phyloP scores from a whole-genome alignment of 2,113 vertebrate species.

The Pavo muticus region DNA sequence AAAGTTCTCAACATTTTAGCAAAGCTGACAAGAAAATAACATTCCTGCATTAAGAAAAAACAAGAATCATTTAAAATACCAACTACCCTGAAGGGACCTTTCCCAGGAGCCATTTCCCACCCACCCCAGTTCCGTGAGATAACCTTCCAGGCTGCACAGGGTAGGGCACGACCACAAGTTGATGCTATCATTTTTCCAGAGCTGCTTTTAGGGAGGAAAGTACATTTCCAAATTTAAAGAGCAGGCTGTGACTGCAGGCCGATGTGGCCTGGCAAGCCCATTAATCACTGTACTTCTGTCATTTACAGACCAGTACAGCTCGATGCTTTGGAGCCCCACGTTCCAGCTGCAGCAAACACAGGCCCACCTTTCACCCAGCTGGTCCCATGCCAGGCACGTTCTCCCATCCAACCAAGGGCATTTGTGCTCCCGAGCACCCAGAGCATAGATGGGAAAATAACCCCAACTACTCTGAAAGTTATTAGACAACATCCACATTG shows the following conservation, averaged over 20 bases:
- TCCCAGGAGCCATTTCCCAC: conserved; percentile 39
- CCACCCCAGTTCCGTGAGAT: neutral
- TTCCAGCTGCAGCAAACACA: neutral
- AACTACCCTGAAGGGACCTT: neutral
- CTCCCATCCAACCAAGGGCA: neutral
- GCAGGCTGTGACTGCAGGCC: conserved; percentile 29
- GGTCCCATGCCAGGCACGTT: conserved; percentile 31
- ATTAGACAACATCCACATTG: neutral
- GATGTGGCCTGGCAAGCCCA: conserved; percentile 55
- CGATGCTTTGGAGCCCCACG: conserved; percentile 8
- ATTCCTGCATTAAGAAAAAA: neutral
- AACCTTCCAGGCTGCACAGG: neutral
- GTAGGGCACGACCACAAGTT: neutral
- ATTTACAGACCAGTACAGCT: conserved; percentile 43
- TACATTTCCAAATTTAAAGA: conserved; percentile 56
- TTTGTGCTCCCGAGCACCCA: neutral
- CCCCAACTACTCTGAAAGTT: neutral
- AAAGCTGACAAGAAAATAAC: neutral
- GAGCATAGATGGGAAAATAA: conserved; percentile 19
- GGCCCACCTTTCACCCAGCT: conserved; percentile 45
- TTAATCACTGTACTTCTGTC: conserved; percentile 67
- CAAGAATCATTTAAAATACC: neutral
- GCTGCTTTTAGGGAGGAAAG: conserved; percentile 43
- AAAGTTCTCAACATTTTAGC: neutral
- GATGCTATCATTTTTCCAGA: conserved; percentile 45